Conservation (phyloP, 2,113 vertebrate species). For the Xenopus borealis region DNA sequence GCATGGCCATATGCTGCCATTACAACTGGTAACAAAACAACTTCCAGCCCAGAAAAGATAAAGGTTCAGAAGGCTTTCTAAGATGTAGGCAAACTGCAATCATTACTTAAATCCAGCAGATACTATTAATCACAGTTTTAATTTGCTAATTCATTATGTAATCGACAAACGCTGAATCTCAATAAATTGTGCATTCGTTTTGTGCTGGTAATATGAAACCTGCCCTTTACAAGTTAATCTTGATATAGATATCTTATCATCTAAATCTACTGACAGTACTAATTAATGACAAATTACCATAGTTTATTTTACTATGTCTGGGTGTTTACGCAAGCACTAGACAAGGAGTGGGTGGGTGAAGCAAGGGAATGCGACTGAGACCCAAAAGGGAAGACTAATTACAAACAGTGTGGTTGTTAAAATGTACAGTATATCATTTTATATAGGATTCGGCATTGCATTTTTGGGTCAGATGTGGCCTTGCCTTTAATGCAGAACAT, state of each 20-base stretch:
- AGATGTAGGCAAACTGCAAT: not conserved
- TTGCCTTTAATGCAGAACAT: no score
- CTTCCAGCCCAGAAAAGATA: not conserved
- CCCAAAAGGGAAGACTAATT: not conserved
- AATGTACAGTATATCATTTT: no score
- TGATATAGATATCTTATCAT: conserved; percentile 2
- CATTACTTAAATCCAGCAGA: not conserved
- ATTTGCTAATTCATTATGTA: not conserved
- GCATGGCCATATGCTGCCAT: conserved; percentile 16
- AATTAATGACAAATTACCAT: conserved; percentile 2
- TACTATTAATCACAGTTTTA: not conserved
- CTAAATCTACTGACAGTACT: not conserved
- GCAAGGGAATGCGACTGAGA: not conserved
- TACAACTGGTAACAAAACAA: not conserved
- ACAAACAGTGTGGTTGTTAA: not conserved
- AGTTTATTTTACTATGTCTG: conserved; percentile 1
- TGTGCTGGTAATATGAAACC: not conserved
- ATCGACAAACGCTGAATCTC: not conserved
- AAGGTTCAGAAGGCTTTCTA: not conserved
- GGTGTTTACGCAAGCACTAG: not conserved
- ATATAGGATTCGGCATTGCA: no score
- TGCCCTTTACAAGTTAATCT: not conserved
- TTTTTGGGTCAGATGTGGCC: no score
- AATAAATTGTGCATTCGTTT: not conserved
- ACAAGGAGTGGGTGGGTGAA: not conserved